A percentile compares a stretch with the other conserved stretches of the same genome.
These are phyloP conservation scores for Hypomecis atomaria DNA, from an alignment of 2,888 invertebrate genomes.

Conservation along the genomic window DNA sequence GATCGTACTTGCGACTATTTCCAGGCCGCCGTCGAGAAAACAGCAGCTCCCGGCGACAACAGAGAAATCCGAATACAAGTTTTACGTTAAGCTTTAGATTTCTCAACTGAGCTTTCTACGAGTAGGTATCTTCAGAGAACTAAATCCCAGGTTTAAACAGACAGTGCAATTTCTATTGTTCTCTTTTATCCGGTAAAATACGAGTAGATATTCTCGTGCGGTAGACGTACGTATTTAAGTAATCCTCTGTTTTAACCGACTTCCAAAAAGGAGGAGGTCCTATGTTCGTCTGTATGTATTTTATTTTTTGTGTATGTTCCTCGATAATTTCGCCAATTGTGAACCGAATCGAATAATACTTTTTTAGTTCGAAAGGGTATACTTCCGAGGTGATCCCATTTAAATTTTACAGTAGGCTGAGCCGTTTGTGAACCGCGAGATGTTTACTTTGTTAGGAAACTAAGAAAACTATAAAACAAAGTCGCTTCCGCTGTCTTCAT, in stretches of 20 bases:
- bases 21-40: background rate
- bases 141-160: slow-evolving; percentile 26
- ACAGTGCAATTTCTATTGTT: slow-evolving; percentile 14
- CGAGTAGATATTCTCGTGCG: background rate
- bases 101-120: slow-evolving; percentile 5
- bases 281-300: too few relatives aligned
- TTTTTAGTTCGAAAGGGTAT: too few relatives aligned
- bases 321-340: too few relatives aligned
- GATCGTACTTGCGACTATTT: background rate
- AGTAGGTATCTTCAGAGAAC: background rate
- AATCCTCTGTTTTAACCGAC: background rate
- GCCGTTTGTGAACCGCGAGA: too few relatives aligned
- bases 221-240: background rate
- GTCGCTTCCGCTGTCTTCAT: too few relatives aligned
- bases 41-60: background rate
- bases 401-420: too few relatives aligned
- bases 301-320: too few relatives aligned
- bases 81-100: slow-evolving; percentile 12
- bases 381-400: too few relatives aligned
- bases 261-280: too few relatives aligned
- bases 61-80: slow-evolving; percentile 13
- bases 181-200: slow-evolving; percentile 1
- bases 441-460: too few relatives aligned
- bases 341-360: too few relatives aligned
- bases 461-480: too few relatives aligned